Base-by-base conservation (phyloP, 2,888 invertebrate species). In the Heliconius erato region DNA sequence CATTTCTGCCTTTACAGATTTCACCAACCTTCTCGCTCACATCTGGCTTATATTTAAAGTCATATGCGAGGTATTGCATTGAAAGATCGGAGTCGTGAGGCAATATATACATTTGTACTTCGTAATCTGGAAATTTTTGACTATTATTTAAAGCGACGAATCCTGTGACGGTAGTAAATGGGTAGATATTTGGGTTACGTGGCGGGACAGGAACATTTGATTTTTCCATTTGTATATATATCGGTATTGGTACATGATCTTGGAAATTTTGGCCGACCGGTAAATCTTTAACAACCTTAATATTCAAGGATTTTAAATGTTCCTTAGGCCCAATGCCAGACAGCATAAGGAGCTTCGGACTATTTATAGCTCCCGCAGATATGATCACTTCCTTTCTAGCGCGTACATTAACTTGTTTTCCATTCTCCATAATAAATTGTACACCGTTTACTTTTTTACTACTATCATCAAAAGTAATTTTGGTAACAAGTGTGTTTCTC, bases 231-330 rank as follows among this genome's bases (percentile, higher is more conserved):
- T 87, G 85, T 49, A 88, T 84, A 49, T 82, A 44, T 9, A 88
- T 49, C 11, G 87, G 35, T 5, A 87, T 83, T 7, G 80, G 63
- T 49, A 86, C 68, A 23, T 91, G 92, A 74, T 92, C 90, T 74
- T 90, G 89, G 6, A 90, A 85, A 78, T 91, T 91, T 74, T 88
- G 82, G 0, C 92, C 92, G 32, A 92, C 91, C 14, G 91, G 91
- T 40, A 91, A 84, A 81, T 91, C 86, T 3, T 87, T 86, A 49
- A 88, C 7, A 1, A 91, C 86, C 72, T 87, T 78, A 78, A 92
- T 91, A 19, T 84, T 83, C 67, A 90, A 83, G 35, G 86, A 84
- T 74, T 88, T 81, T 96, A 96, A 90, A 96, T 97, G 6, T 95
- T 96, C 80, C 74, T 81, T 84, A 44, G 88, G 88, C 4, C 89